Conservation (phyloP, 2,888 invertebrate genomes). For the Unio delphinus region DNA sequence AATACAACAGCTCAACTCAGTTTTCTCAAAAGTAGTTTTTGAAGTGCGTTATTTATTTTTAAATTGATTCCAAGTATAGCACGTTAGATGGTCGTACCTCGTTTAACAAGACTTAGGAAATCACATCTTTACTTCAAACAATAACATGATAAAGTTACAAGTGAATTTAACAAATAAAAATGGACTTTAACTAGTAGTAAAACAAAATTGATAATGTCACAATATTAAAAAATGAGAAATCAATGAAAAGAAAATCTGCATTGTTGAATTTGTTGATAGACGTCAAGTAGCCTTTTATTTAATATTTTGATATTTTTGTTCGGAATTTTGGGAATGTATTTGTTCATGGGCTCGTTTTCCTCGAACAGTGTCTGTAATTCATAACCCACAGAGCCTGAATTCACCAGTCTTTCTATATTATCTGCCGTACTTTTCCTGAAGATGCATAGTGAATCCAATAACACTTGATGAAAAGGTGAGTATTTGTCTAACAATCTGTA, state of each 20-base stretch:
- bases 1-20: no score
- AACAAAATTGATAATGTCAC: no score
- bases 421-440: slow-evolving; percentile 83
- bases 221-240: no score
- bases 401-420: slow-evolving; percentile 77
- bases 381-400: slow-evolving; percentile 77
- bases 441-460: slow-evolving; percentile 85
- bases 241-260: slow-evolving; percentile 72
- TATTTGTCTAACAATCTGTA: slow-evolving; percentile 89
- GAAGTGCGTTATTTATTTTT: no score
- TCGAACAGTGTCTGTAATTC: slow-evolving; percentile 80
- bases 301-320: slow-evolving; percentile 86
- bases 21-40: no score
- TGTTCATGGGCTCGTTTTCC: slow-evolving; percentile 74
- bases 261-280: slow-evolving; percentile 82
- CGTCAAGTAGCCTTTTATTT: slow-evolving; percentile 83
- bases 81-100: no score
- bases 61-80: no score
- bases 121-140: no score
- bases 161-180: no score
- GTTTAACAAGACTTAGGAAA: no score
- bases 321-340: slow-evolving; percentile 80
- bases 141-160: no score
- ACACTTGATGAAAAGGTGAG: slow-evolving; percentile 83
- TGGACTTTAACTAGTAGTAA: no score